Conservation (phyloP, 64 coral and sea anemone genomes). For the Porites australiensis region DNA sequence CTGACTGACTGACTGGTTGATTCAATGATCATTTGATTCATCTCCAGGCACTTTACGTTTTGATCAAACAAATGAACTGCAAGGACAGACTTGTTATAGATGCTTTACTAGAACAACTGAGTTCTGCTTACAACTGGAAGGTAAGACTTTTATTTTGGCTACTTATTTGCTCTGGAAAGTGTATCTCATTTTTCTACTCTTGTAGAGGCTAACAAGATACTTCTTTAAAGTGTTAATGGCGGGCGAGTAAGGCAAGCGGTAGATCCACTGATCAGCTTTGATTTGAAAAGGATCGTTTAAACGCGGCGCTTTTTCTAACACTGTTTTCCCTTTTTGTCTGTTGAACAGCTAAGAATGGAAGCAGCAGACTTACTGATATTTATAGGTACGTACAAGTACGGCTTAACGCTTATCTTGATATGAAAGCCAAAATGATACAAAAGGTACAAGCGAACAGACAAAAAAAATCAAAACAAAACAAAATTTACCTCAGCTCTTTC, state of each 20-base stretch:
- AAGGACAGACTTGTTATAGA: slow-evolving; percentile 84
- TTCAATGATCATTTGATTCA: background rate
- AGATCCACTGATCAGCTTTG: no score
- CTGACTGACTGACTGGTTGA: background rate
- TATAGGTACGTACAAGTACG: slow-evolving; percentile 67
- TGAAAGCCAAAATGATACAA: no score
- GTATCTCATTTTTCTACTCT: no score
- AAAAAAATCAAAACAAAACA: no score
- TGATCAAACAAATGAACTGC: slow-evolving; percentile 96
- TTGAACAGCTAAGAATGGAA: slow-evolving; percentile 81
- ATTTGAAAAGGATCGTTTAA: background rate
- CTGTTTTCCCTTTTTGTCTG: background rate
- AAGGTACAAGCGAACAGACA: no score
- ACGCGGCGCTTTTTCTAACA: background rate
- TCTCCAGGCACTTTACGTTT: slow-evolving; percentile 83
- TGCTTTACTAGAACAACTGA: slow-evolving; percentile 80
- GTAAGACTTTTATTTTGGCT: slow-evolving; percentile 20
- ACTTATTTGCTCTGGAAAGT: no score
- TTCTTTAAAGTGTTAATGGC: no score
- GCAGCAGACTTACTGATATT: slow-evolving; percentile 93
- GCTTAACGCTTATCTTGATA: background rate
- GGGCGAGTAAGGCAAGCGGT: no score
- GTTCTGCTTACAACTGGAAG: slow-evolving; percentile 91
- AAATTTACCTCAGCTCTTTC: no score
- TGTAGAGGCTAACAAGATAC: no score